These are phyloP conservation scores for Schizothorax lantsangensis DNA, from an alignment of 2,797 vertebrate genomes.

Conservation along the genomic window DNA sequence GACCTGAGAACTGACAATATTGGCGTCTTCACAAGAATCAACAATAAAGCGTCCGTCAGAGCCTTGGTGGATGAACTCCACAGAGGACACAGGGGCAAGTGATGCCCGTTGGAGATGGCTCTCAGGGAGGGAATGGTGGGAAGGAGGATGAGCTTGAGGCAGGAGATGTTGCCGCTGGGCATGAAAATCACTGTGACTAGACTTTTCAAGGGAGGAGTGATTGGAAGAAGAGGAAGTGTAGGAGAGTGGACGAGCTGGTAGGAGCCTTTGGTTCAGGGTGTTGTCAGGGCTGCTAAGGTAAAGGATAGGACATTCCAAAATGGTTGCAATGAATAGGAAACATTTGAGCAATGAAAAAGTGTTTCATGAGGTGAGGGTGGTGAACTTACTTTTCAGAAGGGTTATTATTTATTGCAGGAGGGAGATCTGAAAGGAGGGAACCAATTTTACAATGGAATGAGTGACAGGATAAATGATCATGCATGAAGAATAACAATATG, in stretches of 20 bases:
- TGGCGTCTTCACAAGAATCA: conserved; percentile 58
- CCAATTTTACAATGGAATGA: conserved; percentile 60
- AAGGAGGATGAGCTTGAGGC: conserved; percentile 56
- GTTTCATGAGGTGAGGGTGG: neutral
- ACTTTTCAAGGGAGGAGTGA: conserved; percentile 71
- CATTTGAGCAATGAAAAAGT: conserved; percentile 34
- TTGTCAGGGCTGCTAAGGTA: conserved; percentile 86
- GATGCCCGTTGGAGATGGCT: conserved; percentile 69
- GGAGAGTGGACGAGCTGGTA: conserved; percentile 74
- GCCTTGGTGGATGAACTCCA: conserved; percentile 90
- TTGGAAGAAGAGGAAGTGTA: conserved; percentile 69
- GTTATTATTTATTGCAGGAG: conserved; percentile 86
- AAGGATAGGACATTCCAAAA: conserved; percentile 6
- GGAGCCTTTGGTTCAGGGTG: conserved; percentile 87
- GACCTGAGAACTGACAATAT: conserved; percentile 44
- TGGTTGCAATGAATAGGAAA: neutral
- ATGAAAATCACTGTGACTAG: conserved; percentile 65
- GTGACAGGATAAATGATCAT: conserved; percentile 57
- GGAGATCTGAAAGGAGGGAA: conserved; percentile 82
- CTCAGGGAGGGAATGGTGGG: conserved; percentile 66
- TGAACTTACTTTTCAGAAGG: conserved; percentile 87
- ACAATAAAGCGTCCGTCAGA: conserved; percentile 89
- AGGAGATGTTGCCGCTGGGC: conserved; percentile 54
- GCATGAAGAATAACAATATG: conserved; percentile 7
- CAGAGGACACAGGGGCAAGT: conserved; percentile 66